A percentile compares a stretch with the other conserved stretches of the same genome.
phyloP scores from a whole-genome alignment of 2,797 vertebrate genomes.

The Betta splendens region DNA sequence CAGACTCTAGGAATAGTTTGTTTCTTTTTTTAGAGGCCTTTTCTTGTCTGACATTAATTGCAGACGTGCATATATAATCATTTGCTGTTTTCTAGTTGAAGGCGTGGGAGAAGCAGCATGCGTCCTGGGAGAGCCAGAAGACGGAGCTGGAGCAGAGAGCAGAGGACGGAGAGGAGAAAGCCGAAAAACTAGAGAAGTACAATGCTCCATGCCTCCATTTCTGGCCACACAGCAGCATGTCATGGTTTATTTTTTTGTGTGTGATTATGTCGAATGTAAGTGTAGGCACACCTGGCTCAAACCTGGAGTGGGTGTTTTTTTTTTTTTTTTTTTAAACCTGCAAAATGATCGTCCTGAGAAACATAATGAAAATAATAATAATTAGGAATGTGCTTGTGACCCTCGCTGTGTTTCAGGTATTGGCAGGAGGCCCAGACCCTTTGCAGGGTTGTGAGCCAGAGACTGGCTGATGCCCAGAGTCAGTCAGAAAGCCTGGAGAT shows the following conservation, averaged over 20 bases:
- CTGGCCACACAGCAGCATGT: background rate
- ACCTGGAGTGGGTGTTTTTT: background rate
- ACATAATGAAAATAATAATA: conserved; percentile 9
- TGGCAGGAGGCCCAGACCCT: conserved; percentile 93
- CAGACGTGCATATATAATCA: background rate
- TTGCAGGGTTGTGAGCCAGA: conserved; percentile 90
- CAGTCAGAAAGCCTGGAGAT: conserved; percentile 89
- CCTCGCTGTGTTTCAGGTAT: conserved; percentile 69
- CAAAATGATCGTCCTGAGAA: conserved; percentile 4
- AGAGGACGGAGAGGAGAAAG: conserved; percentile 88
- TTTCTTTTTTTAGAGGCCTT: background rate
- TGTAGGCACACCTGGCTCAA: background rate
- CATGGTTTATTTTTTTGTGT: background rate
- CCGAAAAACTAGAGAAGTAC: conserved; percentile 89
- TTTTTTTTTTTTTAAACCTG: background rate
- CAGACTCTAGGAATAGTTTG: conserved; percentile 14
- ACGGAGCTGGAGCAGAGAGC: conserved; percentile 84
- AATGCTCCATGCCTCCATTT: background rate
- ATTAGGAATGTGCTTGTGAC: conserved; percentile 19
- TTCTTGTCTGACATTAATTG: background rate
- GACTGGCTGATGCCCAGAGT: conserved; percentile 89
- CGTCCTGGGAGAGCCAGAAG: conserved; percentile 81
- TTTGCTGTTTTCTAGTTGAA: conserved; percentile 77
- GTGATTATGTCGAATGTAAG: background rate
- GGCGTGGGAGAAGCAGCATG: conserved; percentile 76